Conservation (phyloP, 92 coral and sea anemone genomes). For the Scolanthus callimorphus region DNA sequence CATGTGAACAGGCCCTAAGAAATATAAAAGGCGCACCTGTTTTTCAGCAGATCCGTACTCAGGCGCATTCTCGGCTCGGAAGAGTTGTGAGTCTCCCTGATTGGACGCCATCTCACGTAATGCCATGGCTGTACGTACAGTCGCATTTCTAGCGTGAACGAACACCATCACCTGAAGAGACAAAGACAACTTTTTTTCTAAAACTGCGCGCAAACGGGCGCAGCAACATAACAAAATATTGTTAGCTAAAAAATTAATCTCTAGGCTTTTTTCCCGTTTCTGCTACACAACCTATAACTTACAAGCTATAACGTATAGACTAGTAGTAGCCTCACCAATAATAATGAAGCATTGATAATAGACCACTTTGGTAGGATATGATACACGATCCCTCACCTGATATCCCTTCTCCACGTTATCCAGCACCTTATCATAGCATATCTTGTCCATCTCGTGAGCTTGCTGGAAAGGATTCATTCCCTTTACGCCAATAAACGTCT, state of each 20-base stretch:
- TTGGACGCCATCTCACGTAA: slow-evolving; percentile 94
- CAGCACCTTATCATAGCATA: slow-evolving; percentile 87
- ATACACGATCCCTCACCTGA: slow-evolving; percentile 64
- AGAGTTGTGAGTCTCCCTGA: slow-evolving; percentile 75
- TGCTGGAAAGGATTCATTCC: slow-evolving; percentile 69
- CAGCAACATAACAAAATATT: too few species aligned
- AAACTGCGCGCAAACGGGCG: too few species aligned
- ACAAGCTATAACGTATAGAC: too few species aligned
- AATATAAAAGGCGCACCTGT: too few species aligned
- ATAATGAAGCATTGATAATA: too few species aligned
- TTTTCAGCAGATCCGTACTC: slow-evolving; percentile 88
- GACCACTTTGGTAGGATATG: background rate
- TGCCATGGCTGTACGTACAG: slow-evolving; percentile 90
- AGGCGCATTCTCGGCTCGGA: slow-evolving; percentile 75
- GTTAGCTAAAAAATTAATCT: too few species aligned
- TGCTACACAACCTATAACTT: too few species aligned
- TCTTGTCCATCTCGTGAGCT: slow-evolving; percentile 86
- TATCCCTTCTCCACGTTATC: slow-evolving; percentile 89
- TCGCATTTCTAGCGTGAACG: slow-evolving; percentile 96
- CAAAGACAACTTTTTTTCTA: too few species aligned
- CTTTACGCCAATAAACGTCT: slow-evolving; percentile 92
- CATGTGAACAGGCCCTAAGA: too few species aligned
- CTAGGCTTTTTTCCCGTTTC: too few species aligned
- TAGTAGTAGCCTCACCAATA: too few species aligned
- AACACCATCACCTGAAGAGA: slow-evolving; percentile 85